A percentile compares a stretch with the other conserved stretches of the same genome.
phyloP scores from a whole-genome alignment of 1,140 invertebrate species.

The Cheumatopsyche charites region DNA sequence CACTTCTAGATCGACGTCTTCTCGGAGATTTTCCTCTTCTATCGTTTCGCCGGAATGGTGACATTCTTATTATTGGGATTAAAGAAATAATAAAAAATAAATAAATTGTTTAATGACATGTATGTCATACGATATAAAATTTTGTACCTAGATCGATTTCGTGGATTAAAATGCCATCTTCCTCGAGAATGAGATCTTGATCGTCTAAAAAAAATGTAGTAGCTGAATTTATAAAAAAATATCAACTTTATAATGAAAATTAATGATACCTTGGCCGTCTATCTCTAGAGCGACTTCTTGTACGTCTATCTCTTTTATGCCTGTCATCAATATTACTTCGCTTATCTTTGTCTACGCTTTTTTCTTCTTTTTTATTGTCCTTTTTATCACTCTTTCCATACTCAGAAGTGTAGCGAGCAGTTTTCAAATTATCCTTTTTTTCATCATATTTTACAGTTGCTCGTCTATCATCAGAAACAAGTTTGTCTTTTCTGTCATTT shows the following conservation, averaged over 20 bases:
- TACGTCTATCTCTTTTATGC: slow-evolving; percentile 20
- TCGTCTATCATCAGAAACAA: neutral
- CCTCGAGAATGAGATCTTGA: slow-evolving; percentile 40
- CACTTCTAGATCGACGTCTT: slow-evolving; percentile 23
- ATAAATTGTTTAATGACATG: neutral
- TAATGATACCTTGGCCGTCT: slow-evolving; percentile 25
- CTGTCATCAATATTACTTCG: slow-evolving; percentile 4
- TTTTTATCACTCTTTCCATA: slow-evolving; percentile 3
- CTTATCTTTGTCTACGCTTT: slow-evolving; percentile 1
- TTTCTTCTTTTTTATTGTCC: slow-evolving; percentile 6
- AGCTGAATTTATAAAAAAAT: slow-evolving; percentile 21
- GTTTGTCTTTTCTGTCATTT: neutral
- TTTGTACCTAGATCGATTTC: slow-evolving; percentile 14
- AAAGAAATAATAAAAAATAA: neutral
- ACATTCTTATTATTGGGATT: slow-evolving; percentile 4
- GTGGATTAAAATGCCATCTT: slow-evolving; percentile 12
- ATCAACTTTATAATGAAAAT: neutral
- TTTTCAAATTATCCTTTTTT: neutral
- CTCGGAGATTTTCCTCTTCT: slow-evolving; percentile 30
- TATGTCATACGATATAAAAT: too few species aligned
- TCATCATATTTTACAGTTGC: neutral
- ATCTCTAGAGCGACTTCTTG: slow-evolving; percentile 20
- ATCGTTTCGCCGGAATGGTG: slow-evolving; percentile 1
- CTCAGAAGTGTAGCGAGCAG: neutral
- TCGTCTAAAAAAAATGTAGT: slow-evolving; percentile 27